These are phyloP conservation scores for Actinopyga echinites DNA, from an alignment of 53 echinoderm and acorn worm genomes.

Conservation along the genomic window DNA sequence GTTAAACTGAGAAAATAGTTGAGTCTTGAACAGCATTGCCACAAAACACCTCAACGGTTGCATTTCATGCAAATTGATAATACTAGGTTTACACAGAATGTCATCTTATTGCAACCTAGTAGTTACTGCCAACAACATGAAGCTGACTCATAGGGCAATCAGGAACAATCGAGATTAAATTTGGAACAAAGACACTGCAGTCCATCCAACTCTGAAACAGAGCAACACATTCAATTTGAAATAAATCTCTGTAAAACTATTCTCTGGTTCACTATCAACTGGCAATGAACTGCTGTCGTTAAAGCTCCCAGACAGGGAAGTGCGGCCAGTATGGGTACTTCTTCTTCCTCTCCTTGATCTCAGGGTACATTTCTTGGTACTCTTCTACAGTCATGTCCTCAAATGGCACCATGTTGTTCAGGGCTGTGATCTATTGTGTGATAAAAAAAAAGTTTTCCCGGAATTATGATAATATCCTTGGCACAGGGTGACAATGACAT, in stretches of 20 bases:
- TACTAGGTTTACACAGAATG: too few species aligned
- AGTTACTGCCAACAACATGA: neutral
- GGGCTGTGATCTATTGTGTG: conserved; percentile 52
- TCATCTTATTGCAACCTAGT: too few species aligned
- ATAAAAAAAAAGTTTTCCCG: too few species aligned
- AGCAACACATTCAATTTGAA: conserved; percentile 20
- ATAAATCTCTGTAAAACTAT: conserved; percentile 17
- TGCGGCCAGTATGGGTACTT: conserved; percentile 94
- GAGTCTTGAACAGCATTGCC: too few species aligned
- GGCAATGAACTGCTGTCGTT: neutral
- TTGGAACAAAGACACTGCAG: too few species aligned
- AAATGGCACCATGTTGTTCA: conserved; percentile 82
- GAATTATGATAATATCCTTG: too few species aligned
- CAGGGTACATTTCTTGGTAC: conserved; percentile 68
- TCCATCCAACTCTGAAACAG: neutral
- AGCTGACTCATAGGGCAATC: neutral
- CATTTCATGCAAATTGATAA: too few species aligned
- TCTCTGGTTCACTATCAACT: neutral
- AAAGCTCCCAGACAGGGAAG: conserved; percentile 69
- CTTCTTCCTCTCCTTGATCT: conserved; percentile 58
- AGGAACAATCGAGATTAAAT: neutral
- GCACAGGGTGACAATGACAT: too few species aligned
- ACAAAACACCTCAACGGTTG: too few species aligned
- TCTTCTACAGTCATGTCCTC: conserved; percentile 97
- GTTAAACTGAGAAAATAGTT: too few species aligned